phyloP scores from a whole-genome alignment of 2,888 invertebrate genomes.

The Bombyx huttoni region DNA sequence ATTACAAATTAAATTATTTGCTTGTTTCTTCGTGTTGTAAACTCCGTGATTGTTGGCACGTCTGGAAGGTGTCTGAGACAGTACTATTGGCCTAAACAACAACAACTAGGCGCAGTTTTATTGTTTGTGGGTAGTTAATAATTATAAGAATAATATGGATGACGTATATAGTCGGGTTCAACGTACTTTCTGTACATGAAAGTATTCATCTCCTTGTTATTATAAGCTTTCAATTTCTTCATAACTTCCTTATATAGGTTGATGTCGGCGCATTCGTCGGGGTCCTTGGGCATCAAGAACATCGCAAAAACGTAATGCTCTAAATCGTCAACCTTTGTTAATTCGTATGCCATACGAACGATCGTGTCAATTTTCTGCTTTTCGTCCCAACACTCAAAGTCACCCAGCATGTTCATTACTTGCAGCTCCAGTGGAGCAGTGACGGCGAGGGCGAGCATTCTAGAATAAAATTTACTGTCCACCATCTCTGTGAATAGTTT shows the following conservation, averaged over 20 bases:
- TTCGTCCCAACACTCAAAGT: not conserved
- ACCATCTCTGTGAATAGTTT: not conserved
- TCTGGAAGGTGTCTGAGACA: too few species aligned
- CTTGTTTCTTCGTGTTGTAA: too few species aligned
- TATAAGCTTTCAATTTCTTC: slow-evolving; percentile 12
- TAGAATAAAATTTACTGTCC: not conserved
- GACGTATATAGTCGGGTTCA: slow-evolving; percentile 9
- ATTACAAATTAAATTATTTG: too few species aligned
- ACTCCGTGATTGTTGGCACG: too few species aligned
- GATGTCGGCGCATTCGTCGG: not conserved
- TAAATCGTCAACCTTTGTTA: slow-evolving; percentile 3
- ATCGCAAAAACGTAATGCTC: slow-evolving; percentile 20
- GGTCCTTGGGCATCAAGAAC: slow-evolving; percentile 14
- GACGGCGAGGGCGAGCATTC: not conserved
- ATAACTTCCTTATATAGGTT: slow-evolving; percentile 12
- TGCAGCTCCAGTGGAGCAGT: not conserved
- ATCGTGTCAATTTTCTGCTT: slow-evolving; percentile 3
- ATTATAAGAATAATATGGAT: not conserved
- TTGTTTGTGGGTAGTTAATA: not conserved
- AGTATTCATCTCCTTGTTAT: slow-evolving; percentile 17
- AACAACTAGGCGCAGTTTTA: too few species aligned
- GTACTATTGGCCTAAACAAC: too few species aligned
- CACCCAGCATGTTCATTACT: not conserved
- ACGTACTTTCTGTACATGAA: slow-evolving; percentile 16
- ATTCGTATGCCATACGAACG: slow-evolving; percentile 3